A percentile compares a stretch with the other conserved stretches of the same genome.
Evolutionary conservation across 64 coral and sea anemone genomes (phyloP).

Genomic region (Stylophora pistillata): DNA sequence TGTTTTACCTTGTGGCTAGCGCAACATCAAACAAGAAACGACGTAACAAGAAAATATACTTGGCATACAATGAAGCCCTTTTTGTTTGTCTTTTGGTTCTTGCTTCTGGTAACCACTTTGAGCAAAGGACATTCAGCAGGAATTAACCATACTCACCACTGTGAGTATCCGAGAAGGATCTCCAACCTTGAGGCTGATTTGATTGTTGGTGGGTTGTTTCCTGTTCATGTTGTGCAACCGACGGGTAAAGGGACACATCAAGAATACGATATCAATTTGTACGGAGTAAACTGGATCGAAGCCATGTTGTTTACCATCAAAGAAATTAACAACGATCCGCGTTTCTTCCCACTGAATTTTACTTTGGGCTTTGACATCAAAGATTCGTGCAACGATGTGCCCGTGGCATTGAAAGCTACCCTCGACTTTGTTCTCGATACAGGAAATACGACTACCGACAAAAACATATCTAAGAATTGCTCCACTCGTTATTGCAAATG

Average conservation of each 20-base stretch:
- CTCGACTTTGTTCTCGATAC: slow-evolving; percentile 73
- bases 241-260: slow-evolving; percentile 5
- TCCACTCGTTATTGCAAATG: slow-evolving; percentile 18
- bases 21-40: background rate
- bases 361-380: slow-evolving; percentile 82
- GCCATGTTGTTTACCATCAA: slow-evolving; percentile 87
- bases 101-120: slow-evolving; percentile 4
- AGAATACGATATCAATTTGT: slow-evolving; percentile 60
- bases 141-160: slow-evolving; percentile 21
- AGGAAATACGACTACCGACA: background rate
- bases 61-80: background rate
- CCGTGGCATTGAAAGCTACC: slow-evolving; percentile 55
- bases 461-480: background rate
- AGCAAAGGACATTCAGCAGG: slow-evolving; percentile 5
- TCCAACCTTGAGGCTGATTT: slow-evolving; percentile 20
- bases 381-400: slow-evolving; percentile 86
- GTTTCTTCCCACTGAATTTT: slow-evolving; percentile 46
- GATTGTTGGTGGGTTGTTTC: slow-evolving; percentile 74
- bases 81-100: slow-evolving; percentile 20
- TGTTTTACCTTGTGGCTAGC: background rate
- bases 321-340: slow-evolving; percentile 56
- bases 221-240: slow-evolving; percentile 57
- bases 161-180: background rate
- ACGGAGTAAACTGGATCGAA: slow-evolving; percentile 80
- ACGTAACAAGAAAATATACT: background rate